Conservation (phyloP, 2,113 vertebrate species). For the Cyprinodon tularosa region DNA sequence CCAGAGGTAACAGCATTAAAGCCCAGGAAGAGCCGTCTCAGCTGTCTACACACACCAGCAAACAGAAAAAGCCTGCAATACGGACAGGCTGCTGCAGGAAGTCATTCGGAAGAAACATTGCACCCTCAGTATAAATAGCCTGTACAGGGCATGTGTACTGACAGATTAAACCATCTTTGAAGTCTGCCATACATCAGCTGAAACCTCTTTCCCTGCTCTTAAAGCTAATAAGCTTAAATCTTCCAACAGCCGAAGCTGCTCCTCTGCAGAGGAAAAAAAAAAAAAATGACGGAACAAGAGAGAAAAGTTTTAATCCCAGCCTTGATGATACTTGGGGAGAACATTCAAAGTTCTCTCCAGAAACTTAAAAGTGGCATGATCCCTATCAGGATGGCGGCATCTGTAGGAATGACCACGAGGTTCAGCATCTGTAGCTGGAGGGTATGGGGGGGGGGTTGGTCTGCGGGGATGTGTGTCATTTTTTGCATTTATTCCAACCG, state of each 20-base stretch:
- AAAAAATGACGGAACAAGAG: slow-evolving; percentile 12
- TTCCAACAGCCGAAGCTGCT: slow-evolving; percentile 73
- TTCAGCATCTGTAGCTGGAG: slow-evolving; percentile 34
- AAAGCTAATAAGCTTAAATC: slow-evolving; percentile 83
- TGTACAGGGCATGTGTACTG: slow-evolving; percentile 70
- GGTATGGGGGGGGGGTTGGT: too few species aligned
- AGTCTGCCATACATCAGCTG: slow-evolving; percentile 77
- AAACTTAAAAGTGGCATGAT: slow-evolving; percentile 66
- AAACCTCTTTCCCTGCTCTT: slow-evolving; percentile 76
- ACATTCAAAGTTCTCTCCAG: slow-evolving; percentile 56
- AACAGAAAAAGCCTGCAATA: slow-evolving; percentile 47
- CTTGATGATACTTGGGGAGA: slow-evolving; percentile 77
- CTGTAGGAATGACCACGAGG: slow-evolving; percentile 27
- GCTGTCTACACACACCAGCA: slow-evolving; percentile 56
- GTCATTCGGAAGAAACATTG: slow-evolving; percentile 60
- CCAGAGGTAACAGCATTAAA: slow-evolving; percentile 37
- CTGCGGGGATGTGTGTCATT: background rate
- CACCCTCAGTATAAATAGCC: slow-evolving; percentile 67
- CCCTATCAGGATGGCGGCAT: slow-evolving; percentile 46
- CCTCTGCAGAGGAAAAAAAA: slow-evolving; percentile 50
- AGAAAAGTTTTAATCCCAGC: slow-evolving; percentile 74
- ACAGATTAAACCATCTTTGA: slow-evolving; percentile 84
- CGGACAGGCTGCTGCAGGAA: slow-evolving; percentile 52
- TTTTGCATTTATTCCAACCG: slow-evolving; percentile 19
- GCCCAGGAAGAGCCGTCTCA: slow-evolving; percentile 45